A percentile compares a stretch with the other conserved stretches of the same genome.
Conservation (phyloP, 1,140 invertebrate genomes). For the Hydropsyche tenuis region DNA sequence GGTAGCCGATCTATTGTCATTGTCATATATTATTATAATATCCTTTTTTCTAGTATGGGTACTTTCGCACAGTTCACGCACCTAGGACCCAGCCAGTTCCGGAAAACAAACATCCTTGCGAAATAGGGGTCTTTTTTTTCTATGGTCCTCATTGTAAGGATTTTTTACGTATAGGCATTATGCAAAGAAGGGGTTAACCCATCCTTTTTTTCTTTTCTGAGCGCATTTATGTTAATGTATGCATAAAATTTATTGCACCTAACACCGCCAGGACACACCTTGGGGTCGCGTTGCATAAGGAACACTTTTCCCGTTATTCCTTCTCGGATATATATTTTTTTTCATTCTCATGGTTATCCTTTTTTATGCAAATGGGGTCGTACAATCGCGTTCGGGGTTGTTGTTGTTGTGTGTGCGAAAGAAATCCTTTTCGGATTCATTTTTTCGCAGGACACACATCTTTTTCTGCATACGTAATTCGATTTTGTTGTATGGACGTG, state of each 20-base stretch:
- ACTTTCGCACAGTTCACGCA: conserved; percentile 33
- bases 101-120: conserved; percentile 50
- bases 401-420: conserved; percentile 20
- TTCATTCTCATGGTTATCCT: conserved; percentile 50
- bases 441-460: conserved; percentile 43
- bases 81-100: neutral
- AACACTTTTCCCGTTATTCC: neutral
- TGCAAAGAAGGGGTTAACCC: conserved; percentile 65
- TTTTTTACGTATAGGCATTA: conserved; percentile 52
- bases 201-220: conserved; percentile 65
- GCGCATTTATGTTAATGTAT: conserved; percentile 65
- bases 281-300: conserved; percentile 10
- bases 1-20: conserved; percentile 49
- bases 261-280: neutral
- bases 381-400: conserved; percentile 42
- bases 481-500: conserved; percentile 19
- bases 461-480: conserved; percentile 49
- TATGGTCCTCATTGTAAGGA: conserved; percentile 36
- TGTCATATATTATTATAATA: conserved; percentile 55
- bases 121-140: conserved; percentile 48
- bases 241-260: conserved; percentile 61
- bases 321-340: neutral
- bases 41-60: conserved; percentile 45
- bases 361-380: conserved; percentile 50
- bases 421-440: conserved; percentile 45